These are phyloP conservation scores for Brachyhypopomus occidentalis DNA, from an alignment of 2,113 vertebrate genomes.

Conservation along the genomic window DNA sequence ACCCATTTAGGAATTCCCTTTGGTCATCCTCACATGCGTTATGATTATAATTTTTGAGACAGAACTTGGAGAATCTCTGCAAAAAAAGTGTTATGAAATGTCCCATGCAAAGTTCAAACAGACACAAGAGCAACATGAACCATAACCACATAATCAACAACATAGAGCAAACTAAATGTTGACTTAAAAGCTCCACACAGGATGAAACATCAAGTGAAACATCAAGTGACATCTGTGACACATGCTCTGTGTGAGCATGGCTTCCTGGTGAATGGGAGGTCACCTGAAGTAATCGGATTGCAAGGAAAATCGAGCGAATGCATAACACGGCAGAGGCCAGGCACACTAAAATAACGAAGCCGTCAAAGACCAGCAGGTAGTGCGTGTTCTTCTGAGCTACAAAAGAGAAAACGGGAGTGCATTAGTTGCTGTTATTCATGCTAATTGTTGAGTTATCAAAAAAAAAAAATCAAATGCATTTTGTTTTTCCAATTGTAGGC, in stretches of 20 bases:
- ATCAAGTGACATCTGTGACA: background rate
- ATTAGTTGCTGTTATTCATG: background rate
- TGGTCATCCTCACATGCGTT: slow-evolving; percentile 80
- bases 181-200: background rate
- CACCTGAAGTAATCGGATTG: slow-evolving; percentile 86
- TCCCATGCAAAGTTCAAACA: background rate
- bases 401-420: slow-evolving; percentile 47
- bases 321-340: slow-evolving; percentile 87
- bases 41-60: slow-evolving; percentile 81
- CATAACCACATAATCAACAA: background rate
- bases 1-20: slow-evolving; percentile 89
- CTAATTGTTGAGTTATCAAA: background rate
- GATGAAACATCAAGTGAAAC: background rate
- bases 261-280: slow-evolving; percentile 15
- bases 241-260: background rate
- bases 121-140: background rate
- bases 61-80: slow-evolving; percentile 87
- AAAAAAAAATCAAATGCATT: background rate
- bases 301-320: slow-evolving; percentile 88
- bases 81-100: slow-evolving; percentile 19
- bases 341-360: slow-evolving; percentile 86
- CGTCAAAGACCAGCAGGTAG: slow-evolving; percentile 88
- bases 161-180: background rate
- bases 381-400: slow-evolving; percentile 87
- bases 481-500: background rate